Conservation (phyloP, 2,888 invertebrate species). For the Chaitophorus viminalis region DNA sequence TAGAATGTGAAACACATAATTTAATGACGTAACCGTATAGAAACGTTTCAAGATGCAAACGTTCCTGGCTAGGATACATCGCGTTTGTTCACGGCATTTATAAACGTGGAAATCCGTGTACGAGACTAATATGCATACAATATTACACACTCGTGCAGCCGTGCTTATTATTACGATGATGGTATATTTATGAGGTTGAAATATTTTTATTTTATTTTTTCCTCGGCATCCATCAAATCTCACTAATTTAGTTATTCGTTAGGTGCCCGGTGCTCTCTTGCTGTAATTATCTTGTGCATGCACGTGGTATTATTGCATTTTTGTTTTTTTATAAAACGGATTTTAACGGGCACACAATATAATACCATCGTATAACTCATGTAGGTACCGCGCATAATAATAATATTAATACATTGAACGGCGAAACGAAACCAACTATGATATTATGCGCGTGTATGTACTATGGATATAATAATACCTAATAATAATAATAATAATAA, state of each 20-base stretch:
- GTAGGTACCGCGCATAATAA: background rate
- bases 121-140: too few relatives aligned
- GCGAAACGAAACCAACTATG: background rate
- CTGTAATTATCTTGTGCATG: background rate
- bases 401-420: background rate
- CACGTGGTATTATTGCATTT: background rate
- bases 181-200: background rate
- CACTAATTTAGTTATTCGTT: constrained; percentile 26
- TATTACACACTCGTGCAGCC: background rate
- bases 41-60: too few relatives aligned
- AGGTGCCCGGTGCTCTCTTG: background rate
- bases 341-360: background rate
- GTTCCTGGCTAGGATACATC: too few relatives aligned
- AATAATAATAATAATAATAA: too few relatives aligned
- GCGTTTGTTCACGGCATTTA: too few relatives aligned
- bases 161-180: too few relatives aligned
- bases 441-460: background rate
- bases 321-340: background rate
- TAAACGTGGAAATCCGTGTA: background rate
- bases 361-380: background rate
- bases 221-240: background rate
- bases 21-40: too few relatives aligned
- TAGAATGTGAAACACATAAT: too few relatives aligned
- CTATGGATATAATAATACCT: too few relatives aligned
- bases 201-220: background rate